phyloP scores from a whole-genome alignment of 2,888 invertebrate genomes.

The Eurytoma adleriae region DNA sequence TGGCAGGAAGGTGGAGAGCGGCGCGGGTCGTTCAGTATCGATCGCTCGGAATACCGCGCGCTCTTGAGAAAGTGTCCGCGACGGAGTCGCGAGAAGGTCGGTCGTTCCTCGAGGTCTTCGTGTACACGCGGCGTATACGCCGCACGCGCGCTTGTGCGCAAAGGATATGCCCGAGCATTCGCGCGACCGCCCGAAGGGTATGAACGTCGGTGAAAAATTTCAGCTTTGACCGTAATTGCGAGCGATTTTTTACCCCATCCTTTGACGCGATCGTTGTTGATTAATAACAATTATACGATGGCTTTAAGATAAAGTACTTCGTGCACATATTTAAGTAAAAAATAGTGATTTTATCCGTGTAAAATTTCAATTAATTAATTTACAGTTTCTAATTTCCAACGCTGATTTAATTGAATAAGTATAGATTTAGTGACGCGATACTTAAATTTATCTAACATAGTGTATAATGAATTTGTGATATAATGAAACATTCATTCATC shows the following conservation, averaged over 20 bases:
- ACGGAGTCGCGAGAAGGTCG: constrained; percentile 59
- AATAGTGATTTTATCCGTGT: too few species aligned
- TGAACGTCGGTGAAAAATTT: constrained; percentile 7
- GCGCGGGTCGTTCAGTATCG: not conserved
- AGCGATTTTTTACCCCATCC: not conserved
- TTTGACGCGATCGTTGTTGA: not conserved
- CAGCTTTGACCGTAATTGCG: not conserved
- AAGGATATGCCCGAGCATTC: not conserved
- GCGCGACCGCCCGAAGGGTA: not conserved
- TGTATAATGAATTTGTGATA: not conserved
- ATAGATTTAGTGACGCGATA: too few species aligned
- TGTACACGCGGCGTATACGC: too few species aligned
- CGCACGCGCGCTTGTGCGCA: not conserved
- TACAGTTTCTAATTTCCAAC: too few species aligned
- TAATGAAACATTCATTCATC: not conserved
- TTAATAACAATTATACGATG: not conserved
- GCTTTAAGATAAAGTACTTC: too few species aligned
- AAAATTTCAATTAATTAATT: too few species aligned
- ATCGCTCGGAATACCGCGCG: constrained; percentile 14
- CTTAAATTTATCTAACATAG: not conserved
- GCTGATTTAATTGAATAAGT: too few species aligned
- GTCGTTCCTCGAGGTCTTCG: constrained; percentile 49
- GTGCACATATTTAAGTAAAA: too few species aligned
- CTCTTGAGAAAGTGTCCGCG: constrained; percentile 46
- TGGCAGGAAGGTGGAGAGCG: constrained; percentile 22